Base-by-base conservation (phyloP, 2,888 invertebrate genomes). In the Pristionchus maxplancki region DNA sequence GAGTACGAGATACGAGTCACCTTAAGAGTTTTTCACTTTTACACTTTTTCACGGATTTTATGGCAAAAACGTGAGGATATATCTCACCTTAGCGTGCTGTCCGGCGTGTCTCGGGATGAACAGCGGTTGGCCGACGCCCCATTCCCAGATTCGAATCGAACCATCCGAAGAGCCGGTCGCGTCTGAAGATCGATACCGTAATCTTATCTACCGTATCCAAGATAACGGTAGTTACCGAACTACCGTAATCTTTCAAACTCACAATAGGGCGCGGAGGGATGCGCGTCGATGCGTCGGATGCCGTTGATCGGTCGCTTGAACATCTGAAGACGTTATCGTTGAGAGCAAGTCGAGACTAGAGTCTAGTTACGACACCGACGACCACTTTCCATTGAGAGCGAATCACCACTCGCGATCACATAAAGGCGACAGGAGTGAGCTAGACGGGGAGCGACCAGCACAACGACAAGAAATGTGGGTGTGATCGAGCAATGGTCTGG, bases 91-190 rank as follows among this genome's bases (percentile, higher is more conserved):
- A 44, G 95, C 95, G 95, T 97, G 98, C 9, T 98, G 98, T 53
- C 98, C 98, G 0, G 98, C 96, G n/a, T 97, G 97, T 64, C 98
- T 96, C 1, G 98, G 98, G 37, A 97, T 97, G 94, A 97, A 97
- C 24, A 98, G 97, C 67, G 97, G 97, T 90, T 97, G 97, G 85
- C 97, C 96, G 28, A 92, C 98, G 13, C 97, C 98, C 98, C 99
- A 99, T 96, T 99, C 99, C 98, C 99, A 98, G 91, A 98, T 96
- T 92, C 97, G 97, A 0, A 98, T 98, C 0, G 98, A 98, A 15
- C 98, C 98, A 95, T 98, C 98, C 95, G 97, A 97, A 20, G 97
- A 97, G 88, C 98, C 98, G 74, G 98, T 97, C 93, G 98, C 95
- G 95, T 98, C 95, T 95, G 82, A 85, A 91, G 82, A 11, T 24